Evolutionary conservation across 2,797 vertebrate genomes (phyloP).

Genomic region (Todus mexicanus): DNA sequence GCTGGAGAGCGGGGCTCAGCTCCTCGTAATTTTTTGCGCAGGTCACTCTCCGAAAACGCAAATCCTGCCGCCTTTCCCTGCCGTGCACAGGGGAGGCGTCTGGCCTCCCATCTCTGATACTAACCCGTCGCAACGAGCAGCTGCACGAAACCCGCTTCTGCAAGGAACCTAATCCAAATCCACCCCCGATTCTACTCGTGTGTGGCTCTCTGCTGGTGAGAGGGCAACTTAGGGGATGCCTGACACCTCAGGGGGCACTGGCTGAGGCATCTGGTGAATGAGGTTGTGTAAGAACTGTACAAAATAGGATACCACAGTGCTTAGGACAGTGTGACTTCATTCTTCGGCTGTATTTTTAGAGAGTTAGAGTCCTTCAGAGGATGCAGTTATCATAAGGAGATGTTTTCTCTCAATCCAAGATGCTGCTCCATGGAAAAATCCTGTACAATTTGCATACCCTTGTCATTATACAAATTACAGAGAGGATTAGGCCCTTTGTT

Average conservation of each 20-base stretch:
- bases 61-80: neutral
- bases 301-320: neutral
- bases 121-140: neutral
- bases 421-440: neutral
- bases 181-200: fast-evolving
- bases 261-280: neutral
- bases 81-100: neutral
- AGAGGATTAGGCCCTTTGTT: neutral
- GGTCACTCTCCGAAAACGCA: neutral
- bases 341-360: constrained; percentile 33
- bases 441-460: neutral
- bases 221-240: neutral
- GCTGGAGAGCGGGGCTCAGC: neutral
- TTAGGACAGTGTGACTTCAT: neutral
- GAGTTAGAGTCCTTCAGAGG: neutral
- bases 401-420: neutral
- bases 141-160: neutral
- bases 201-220: neutral
- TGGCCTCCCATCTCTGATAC: neutral
- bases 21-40: neutral
- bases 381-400: neutral
- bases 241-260: neutral
- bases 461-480: neutral
- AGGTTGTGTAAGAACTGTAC: neutral
- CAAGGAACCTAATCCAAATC: neutral